phyloP scores from a whole-genome alignment of 2,113 vertebrate genomes.

The Zootoca vivipara region DNA sequence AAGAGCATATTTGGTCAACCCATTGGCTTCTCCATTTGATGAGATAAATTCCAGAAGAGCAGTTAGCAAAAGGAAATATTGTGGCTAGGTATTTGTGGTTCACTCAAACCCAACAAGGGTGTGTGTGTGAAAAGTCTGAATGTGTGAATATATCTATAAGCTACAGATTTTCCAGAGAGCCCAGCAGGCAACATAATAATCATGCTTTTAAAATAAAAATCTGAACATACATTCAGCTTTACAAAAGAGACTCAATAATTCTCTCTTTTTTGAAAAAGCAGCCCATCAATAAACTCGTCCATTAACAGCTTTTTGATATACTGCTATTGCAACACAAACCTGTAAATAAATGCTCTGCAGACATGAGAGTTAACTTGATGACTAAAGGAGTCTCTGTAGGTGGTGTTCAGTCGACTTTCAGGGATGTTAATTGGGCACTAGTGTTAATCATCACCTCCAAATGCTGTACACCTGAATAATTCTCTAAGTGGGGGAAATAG shows the following conservation, averaged over 20 bases:
- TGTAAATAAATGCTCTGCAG: neutral
- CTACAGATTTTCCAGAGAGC: neutral
- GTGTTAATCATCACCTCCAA: constrained; percentile 22
- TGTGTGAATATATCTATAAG: neutral
- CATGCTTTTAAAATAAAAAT: neutral
- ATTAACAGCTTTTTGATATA: neutral
- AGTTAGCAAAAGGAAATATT: neutral
- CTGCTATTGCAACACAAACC: neutral
- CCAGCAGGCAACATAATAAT: neutral
- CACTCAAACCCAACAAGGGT: neutral
- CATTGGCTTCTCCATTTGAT: neutral
- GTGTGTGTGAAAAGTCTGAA: neutral
- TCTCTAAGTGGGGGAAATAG: constrained; percentile 12
- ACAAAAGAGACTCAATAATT: neutral
- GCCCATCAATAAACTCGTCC: neutral
- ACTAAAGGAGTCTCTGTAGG: neutral
- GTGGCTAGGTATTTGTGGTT: neutral
- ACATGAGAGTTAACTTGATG: neutral
- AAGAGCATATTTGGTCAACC: neutral
- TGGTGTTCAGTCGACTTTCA: neutral
- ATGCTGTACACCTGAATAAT: constrained; percentile 8
- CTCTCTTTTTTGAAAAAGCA: neutral
- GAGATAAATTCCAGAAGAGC: neutral
- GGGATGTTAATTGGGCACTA: neutral
- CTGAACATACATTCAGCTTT: neutral